phyloP scores from a whole-genome alignment of 1,140 invertebrate species.

The Lordiphosa clarofinis region DNA sequence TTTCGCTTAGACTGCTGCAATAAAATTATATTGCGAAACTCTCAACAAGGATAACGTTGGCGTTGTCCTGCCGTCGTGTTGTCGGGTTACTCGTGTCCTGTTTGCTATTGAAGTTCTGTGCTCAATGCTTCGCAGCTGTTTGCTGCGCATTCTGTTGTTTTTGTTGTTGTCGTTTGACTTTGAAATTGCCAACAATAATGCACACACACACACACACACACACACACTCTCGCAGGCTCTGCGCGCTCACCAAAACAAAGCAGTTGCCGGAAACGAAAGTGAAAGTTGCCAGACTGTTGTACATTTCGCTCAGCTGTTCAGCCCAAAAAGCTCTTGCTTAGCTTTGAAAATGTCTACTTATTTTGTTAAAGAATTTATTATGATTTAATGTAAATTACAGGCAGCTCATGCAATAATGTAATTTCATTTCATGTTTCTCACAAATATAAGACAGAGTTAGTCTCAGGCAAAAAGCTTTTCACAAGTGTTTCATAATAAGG shows the following conservation, averaged over 20 bases:
- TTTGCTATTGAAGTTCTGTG: slow-evolving; percentile 54
- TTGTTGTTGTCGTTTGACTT: slow-evolving; percentile 58
- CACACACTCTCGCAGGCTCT: slow-evolving; percentile 5
- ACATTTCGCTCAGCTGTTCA: slow-evolving; percentile 23
- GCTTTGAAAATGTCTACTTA: not conserved
- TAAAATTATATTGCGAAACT: slow-evolving; percentile 76
- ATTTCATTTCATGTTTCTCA: slow-evolving; percentile 44
- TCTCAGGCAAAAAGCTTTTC: slow-evolving; percentile 1
- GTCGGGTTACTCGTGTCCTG: slow-evolving; percentile 37
- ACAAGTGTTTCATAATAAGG: not conserved
- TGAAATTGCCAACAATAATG: slow-evolving; percentile 72
- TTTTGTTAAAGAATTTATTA: too few species aligned
- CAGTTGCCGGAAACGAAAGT: slow-evolving; percentile 60
- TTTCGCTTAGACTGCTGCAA: slow-evolving; percentile 72
- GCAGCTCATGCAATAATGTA: slow-evolving; percentile 13
- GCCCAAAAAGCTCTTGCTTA: slow-evolving; percentile 8
- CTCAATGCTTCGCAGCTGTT: slow-evolving; percentile 60
- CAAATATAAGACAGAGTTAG: not conserved
- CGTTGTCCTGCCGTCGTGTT: slow-evolving; percentile 43
- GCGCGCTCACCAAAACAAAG: slow-evolving; percentile 52
- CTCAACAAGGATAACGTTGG: slow-evolving; percentile 74
- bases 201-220: slow-evolving; percentile 31
- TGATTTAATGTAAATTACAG: too few species aligned
- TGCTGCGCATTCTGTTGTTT: slow-evolving; percentile 64
- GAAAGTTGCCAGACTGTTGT: slow-evolving; percentile 54